Base-by-base conservation (phyloP, 2,113 vertebrate genomes). In the Callipepla californica region DNA sequence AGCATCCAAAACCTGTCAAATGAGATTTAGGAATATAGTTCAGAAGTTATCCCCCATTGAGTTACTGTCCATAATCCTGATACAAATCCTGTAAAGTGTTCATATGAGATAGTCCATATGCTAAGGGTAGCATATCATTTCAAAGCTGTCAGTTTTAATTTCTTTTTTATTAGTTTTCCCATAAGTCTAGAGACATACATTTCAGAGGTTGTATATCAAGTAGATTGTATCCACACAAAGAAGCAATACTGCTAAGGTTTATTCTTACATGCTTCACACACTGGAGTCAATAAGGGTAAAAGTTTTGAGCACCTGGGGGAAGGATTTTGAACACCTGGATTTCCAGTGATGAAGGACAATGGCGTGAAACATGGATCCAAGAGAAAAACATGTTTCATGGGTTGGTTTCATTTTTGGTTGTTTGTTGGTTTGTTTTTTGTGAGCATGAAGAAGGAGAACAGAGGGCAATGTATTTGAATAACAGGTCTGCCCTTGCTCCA, bases 121-220 rank as follows among this genome's bases (percentile, higher is more conserved):
- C 96, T 98, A 97, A 97, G 97, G 95, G 95, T 95, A 97, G 92
- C 95, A 96, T 94, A 98, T 96, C 1, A 97, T 96, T 97, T 96
- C 97, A 96, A 85, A 97, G 94, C 92, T 98, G 97, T 97, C 97
- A 97, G 92, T 92, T 98, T 97, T 97, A 97, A 98, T 98, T 98
- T 97, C 70, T 13, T 77, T 92, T 96, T 98, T 98, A 98, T 98
- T 98, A 97, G 98, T 97, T 98, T 98, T 97, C 89, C 96, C 95
- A 94, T 97, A 98, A 97, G 93, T 90, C 95, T 94, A 85, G 94
- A 95, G 94, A 95, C 84, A 38, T 97, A 95, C 57, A 97, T 96
- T 97, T 97, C 96, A 97, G 93, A 95, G 81, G 80, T 70, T 92
- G 78, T 97, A 95, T 94, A 97, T 96, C 96, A 96, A 66, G 48